Evolutionary conservation across 2,797 vertebrate species (phyloP), one percentile per base, ranked within the genome.

Genomic region (Cossypha niveicapilla): DNA sequence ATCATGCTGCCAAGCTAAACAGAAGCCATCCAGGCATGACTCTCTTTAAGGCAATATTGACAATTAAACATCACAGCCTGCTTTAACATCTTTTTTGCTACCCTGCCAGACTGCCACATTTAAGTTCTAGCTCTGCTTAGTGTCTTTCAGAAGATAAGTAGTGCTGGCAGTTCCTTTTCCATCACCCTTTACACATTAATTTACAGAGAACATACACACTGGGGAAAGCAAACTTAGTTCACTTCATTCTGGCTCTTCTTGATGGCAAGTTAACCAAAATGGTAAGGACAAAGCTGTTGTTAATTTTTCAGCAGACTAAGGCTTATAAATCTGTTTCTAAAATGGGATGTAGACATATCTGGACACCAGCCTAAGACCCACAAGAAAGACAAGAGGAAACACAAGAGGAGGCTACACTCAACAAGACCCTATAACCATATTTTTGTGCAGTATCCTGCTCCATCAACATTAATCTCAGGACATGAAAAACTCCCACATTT

Each of bases 31-130:
- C 86, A 93, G 67, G 30, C 71, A 56, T 9, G 45, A 74, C 32
- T 61, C 73, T 80, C 56, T 58, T 58, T 54, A 88, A 57, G 45
- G 88, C 67, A 90, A 27, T 67, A 67, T 2, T 89, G 87, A 95
- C 70, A 80, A 85, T 87, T 85, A 91, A 96, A 74, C 25, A 89
- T 32, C 72, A 82, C 57, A 83, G 58, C 22, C 61, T 85, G 60
- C 84, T 76, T 79, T 86, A 95, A 67, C 67, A 88, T 67, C 83
- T 86, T 94, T 94, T 93, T 86, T 93, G 90, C 51, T 80, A 47
- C 21, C 17, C 27, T 92, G 83, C 77, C 92, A 94, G 65, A 65
- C 45, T 74, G 35, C 23, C 12, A 5, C 10, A 67, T 54, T 80
- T 51, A 60, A 86, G 39, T 58, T 45, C 60, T 93, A 74, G 57